Percentiles rank a stretch among this genome's conserved stretches.
phyloP scores from a whole-genome alignment of 2,888 invertebrate species.

The Hypercompe scribonia region DNA sequence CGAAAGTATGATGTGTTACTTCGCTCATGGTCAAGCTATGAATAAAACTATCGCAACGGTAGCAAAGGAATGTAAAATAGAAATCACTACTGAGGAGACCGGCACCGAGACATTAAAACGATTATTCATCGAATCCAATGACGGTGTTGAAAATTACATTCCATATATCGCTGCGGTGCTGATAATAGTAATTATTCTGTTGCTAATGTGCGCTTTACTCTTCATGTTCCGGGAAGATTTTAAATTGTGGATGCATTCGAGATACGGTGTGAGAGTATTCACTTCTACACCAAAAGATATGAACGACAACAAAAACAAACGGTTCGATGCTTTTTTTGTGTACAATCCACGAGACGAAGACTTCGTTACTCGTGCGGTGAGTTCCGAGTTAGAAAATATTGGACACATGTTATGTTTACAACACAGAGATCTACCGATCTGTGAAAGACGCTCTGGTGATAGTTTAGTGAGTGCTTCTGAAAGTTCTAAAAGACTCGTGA shows the following conservation, averaged over 20 bases:
- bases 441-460: slow-evolving; percentile 86
- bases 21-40: slow-evolving; percentile 83
- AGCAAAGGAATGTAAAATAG: slow-evolving; percentile 87
- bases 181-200: slow-evolving; percentile 89
- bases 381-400: slow-evolving; percentile 90
- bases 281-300: slow-evolving; percentile 86
- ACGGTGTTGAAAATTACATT: slow-evolving; percentile 90
- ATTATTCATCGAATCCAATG: slow-evolving; percentile 88
- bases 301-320: slow-evolving; percentile 88
- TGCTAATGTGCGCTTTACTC: slow-evolving; percentile 89
- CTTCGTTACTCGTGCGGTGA: slow-evolving; percentile 89
- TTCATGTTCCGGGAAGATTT: slow-evolving; percentile 92
- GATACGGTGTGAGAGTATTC: slow-evolving; percentile 91
- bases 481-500: slow-evolving; percentile 90
- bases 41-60: slow-evolving; percentile 83
- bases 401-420: slow-evolving; percentile 88
- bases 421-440: slow-evolving; percentile 88
- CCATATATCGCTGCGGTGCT: slow-evolving; percentile 91
- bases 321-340: slow-evolving; percentile 95
- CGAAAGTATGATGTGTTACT: slow-evolving; percentile 89
- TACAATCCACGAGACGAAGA: slow-evolving; percentile 94
- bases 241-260: slow-evolving; percentile 92
- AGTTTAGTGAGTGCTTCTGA: slow-evolving; percentile 86
- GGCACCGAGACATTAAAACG: slow-evolving; percentile 86
- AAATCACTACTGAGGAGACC: slow-evolving; percentile 88